Conservation (phyloP, 2,888 invertebrate species). For the Scotopteryx bipunctaria region DNA sequence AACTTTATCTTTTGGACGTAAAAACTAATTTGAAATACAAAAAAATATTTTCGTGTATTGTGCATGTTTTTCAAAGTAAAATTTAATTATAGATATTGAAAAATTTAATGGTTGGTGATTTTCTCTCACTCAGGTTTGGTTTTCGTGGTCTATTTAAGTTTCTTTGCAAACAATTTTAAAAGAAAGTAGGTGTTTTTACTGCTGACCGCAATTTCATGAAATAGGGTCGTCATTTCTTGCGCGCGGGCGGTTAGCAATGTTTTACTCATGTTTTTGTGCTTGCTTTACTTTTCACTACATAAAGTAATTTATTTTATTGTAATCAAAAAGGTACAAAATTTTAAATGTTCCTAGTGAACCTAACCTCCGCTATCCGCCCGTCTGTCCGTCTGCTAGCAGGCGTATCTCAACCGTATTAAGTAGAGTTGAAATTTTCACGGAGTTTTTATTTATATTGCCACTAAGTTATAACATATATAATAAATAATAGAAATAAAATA, state of each 20-base stretch:
- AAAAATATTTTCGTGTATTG: no score
- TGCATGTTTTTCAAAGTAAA: no score
- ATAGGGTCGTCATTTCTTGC: slow-evolving; percentile 19
- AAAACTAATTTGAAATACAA: no score
- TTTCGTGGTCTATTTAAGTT: background rate
- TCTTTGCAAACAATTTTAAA: slow-evolving; percentile 13
- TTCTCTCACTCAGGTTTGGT: background rate
- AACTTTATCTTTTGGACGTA: slow-evolving; percentile 31
- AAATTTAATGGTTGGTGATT: background rate
- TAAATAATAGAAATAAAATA: no score
- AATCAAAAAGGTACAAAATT: background rate
- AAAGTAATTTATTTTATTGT: background rate
- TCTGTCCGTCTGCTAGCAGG: no score
- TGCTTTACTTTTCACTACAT: background rate
- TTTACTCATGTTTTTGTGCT: slow-evolving; percentile 10
- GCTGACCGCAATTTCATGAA: slow-evolving; percentile 16
- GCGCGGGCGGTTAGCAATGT: slow-evolving; percentile 14
- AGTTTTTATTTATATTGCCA: no score
- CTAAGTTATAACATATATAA: no score
- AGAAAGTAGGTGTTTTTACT: slow-evolving; percentile 17
- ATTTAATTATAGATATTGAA: no score
- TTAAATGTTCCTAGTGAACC: background rate
- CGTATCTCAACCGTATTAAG: no score
- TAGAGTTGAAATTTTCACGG: no score
- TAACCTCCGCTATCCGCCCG: no score